Evolutionary conservation across 2,888 invertebrate species (phyloP).

Genomic region (Tribolium freemani): DNA sequence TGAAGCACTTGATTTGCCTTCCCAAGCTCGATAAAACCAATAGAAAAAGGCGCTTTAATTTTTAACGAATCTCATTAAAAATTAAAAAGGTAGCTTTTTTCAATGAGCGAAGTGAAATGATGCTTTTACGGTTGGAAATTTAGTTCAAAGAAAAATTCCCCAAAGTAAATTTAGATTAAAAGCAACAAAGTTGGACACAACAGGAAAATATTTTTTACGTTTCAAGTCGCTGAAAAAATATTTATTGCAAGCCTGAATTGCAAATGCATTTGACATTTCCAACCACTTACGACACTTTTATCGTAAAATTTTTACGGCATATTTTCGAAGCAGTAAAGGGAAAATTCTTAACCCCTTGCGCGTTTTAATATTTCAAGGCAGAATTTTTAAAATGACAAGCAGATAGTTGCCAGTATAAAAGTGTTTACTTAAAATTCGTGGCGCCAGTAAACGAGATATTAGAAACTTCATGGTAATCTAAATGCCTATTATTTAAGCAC

Average conservation of each 20-base stretch:
- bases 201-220: neutral
- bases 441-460: neutral
- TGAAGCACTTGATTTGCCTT: neutral
- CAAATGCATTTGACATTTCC: neutral
- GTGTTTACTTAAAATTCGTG: neutral
- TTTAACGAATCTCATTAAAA: neutral
- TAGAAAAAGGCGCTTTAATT: neutral
- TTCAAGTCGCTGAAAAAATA: neutral
- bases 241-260: neutral
- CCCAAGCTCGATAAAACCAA: neutral
- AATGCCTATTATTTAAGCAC: neutral
- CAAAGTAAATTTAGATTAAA: neutral
- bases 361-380: neutral
- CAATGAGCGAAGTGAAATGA: neutral
- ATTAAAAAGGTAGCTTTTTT: neutral
- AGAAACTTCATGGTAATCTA: neutral
- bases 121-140: too few species aligned
- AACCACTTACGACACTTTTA: neutral
- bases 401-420: neutral
- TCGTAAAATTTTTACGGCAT: constrained; percentile 6
- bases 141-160: too few species aligned
- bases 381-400: neutral
- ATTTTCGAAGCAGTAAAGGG: neutral
- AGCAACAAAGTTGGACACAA: neutral
- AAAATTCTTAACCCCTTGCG: neutral